Base-by-base conservation (phyloP, 1,140 invertebrate species). In the Drosophila nasuta region DNA sequence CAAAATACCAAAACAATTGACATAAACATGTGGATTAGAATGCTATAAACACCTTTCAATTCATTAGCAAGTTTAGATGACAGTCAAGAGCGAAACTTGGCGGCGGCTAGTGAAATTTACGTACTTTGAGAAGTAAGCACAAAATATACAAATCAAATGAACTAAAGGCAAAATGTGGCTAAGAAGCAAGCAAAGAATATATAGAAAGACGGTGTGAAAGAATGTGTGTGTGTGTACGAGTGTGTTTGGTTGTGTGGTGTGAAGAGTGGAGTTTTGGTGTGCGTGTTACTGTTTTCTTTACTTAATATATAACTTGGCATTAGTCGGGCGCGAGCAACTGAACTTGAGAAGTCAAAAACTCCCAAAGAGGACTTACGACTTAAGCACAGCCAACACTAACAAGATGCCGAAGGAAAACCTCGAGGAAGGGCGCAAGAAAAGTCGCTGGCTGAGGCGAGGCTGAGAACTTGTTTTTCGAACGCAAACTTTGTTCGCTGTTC, bases 341-440 rank as follows among this genome's bases (percentile, higher is more conserved):
- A 88, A 87, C 83, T 87, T 88, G 83, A 89, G 85, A 88, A 87
- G 83, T 87, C 83, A 88, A 82, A 88, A 87, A 87, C 83, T 87
- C 83, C 77, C 49, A 77, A 87, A 83, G 77, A 88, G 83, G 83
- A 80, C 79, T 87, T 87, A 87, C 71, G 79, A 64, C 83, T 80
- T 76, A 63, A 72, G 74, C 60, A 59, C 54, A 54, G 54, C 38
- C 45, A 63, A 49, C 46, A 45, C 35, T 8, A 51, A 43, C 25
- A 38, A 52, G 25, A 51, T 11, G 35, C 1, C 43, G 33, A 41
- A 54, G 30, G 8, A 46, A 43, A 33, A 71, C 28, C 25, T 25
- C 11, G 15, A 25, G 13, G 30, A 38, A 48, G 46, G 56, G 20
- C 30, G 62, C 5, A 1, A 25, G 5, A 56, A 13, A 1, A 62